Evolutionary conservation across 2,797 vertebrate genomes (phyloP).

Genomic region (Cyclopterus lumpus): DNA sequence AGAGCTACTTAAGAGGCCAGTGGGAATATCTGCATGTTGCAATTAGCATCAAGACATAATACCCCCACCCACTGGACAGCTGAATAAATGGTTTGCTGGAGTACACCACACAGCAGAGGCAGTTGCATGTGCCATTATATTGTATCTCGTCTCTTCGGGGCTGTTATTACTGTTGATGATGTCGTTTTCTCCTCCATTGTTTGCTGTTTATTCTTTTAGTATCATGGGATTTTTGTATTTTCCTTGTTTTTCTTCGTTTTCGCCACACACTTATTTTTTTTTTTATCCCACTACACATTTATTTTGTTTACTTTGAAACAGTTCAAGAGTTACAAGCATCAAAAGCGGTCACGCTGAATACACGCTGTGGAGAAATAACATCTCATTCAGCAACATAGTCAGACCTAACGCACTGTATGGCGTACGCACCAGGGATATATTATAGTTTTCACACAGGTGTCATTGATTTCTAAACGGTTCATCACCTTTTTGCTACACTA

Average conservation of each 20-base stretch:
- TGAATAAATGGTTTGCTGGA: slow-evolving; percentile 72
- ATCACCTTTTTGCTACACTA: not conserved
- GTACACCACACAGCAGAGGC: slow-evolving; percentile 58
- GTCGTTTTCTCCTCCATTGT: slow-evolving; percentile 52
- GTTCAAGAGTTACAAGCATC: not conserved
- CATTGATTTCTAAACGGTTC: not conserved
- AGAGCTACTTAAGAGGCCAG: slow-evolving; percentile 78
- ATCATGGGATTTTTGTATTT: slow-evolving; percentile 37
- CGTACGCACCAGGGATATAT: not conserved
- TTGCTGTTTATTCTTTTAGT: slow-evolving; percentile 49
- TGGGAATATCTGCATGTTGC: slow-evolving; percentile 80
- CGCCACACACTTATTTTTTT: not conserved
- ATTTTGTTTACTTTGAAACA: not conserved
- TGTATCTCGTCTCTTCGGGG: slow-evolving; percentile 51
- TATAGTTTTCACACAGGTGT: not conserved
- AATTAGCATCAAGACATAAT: slow-evolving; percentile 83
- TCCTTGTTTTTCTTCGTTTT: not conserved
- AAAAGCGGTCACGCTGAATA: not conserved
- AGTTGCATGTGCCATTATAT: slow-evolving; percentile 56
- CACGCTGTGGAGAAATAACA: not conserved
- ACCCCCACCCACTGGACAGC: slow-evolving; percentile 80
- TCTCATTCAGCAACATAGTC: not conserved
- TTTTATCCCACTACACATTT: not conserved
- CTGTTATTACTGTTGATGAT: slow-evolving; percentile 70
- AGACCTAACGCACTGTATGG: not conserved